Evolutionary conservation across 2,888 invertebrate species (phyloP), one percentile per base, ranked within the genome.

Genomic region (Acronicta aceris): DNA sequence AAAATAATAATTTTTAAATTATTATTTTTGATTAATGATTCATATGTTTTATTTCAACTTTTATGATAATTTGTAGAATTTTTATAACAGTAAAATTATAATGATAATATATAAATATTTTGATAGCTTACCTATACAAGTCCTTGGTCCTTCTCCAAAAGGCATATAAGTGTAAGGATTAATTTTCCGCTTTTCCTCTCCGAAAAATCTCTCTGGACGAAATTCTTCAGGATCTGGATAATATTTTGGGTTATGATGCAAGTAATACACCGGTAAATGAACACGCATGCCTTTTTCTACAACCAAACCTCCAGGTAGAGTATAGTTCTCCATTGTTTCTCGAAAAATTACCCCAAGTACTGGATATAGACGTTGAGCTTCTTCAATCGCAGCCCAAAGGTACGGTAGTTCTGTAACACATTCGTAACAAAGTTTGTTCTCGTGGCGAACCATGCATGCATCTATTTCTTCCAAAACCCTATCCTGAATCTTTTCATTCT

Each of bases 131-230:
- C 89, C 88, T 13, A 89, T 79, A 52, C 89, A 89, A 52, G 69
- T 69, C 53, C 88, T 75, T 0, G 82, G 84, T 10, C 88, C 87
- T 49, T 82, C 85, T n/a, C 89, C 87, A 56, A 87, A 88, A 0
- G 86, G 86, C 13, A 85, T 53, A 46, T 81, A 87, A 0, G 78
- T 82, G 57, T 71, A 86, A 0, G 81, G 82, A 30, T 74, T 81
- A 4, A 86, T 74, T 1, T 79, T 73, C 59, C n/a, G n/a, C n/a
- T 76, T 85, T 12, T 76, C 76, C 0, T 80, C 81, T 0, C 78
- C 80, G 0, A 83, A 55, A 55, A 88, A 88, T 25, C 89, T 70
- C 59, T 88, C 86, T 0, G 89, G 89, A 0, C 59, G 62, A 36
- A 67, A 89, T 8, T 61, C 54, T n/a, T 87, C 81, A 4, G 88